These are phyloP conservation scores for Cataglyphis albicans DNA, from an alignment of 2,888 invertebrate genomes.

Conservation along the genomic window DNA sequence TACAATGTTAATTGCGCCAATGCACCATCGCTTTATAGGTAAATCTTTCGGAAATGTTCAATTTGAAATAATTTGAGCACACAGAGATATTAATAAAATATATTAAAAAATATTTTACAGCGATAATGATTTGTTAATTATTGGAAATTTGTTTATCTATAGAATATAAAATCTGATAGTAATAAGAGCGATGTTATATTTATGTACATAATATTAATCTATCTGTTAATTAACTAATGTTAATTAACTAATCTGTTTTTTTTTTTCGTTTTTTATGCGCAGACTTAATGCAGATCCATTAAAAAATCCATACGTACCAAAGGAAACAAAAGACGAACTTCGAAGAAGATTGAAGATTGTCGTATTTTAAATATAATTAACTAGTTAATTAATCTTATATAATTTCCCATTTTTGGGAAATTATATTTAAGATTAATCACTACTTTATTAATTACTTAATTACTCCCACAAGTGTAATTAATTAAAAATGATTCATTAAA, in stretches of 20 bases:
- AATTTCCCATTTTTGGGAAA: neutral
- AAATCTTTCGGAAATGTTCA: slow-evolving; percentile 63
- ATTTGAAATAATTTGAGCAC: neutral
- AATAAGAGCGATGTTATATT: neutral
- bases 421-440: too few relatives aligned
- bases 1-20: slow-evolving; percentile 94
- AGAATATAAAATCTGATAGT: neutral
- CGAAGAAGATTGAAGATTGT: slow-evolving; percentile 80
- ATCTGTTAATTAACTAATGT: too few relatives aligned
- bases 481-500: slow-evolving; percentile 11
- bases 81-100: neutral
- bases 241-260: too few relatives aligned
- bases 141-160: neutral
- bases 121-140: neutral
- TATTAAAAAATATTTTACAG: slow-evolving; percentile 42
- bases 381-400: neutral
- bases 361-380: slow-evolving; percentile 71
- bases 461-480: neutral
- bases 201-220: neutral
- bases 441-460: too few relatives aligned
- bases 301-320: slow-evolving; percentile 93
- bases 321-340: slow-evolving; percentile 88
- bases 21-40: slow-evolving; percentile 92
- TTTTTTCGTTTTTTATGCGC: slow-evolving; percentile 78
- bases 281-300: slow-evolving; percentile 93